A percentile compares a stretch with the other conserved stretches of the same genome.
Conservation (phyloP, 2,888 invertebrate species). For the Cheilosia urbana region DNA sequence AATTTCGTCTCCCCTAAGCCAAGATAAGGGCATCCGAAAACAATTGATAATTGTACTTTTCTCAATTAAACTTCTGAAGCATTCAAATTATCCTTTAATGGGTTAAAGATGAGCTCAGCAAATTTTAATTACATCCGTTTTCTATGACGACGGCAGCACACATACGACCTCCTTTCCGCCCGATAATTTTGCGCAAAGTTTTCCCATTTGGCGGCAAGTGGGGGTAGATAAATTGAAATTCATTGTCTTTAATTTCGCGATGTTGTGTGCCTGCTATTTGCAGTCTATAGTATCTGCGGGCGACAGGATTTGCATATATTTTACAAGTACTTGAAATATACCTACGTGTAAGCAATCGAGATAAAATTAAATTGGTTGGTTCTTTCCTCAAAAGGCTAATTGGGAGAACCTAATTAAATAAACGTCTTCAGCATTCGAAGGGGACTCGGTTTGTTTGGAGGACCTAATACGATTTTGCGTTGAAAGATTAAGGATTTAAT, state of each 20-base stretch:
- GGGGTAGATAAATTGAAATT: slow-evolving; percentile 37
- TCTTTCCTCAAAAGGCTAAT: slow-evolving; percentile 34
- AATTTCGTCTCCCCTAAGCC: slow-evolving; percentile 4
- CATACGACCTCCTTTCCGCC: slow-evolving; percentile 4
- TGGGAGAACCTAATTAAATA: slow-evolving; percentile 68
- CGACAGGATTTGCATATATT: slow-evolving; percentile 59
- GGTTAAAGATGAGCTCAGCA: slow-evolving; percentile 72
- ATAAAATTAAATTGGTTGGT: background rate
- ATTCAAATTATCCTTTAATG: slow-evolving; percentile 72
- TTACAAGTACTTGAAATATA: slow-evolving; percentile 57
- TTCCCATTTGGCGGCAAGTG: slow-evolving; percentile 21
- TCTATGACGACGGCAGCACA: slow-evolving; percentile 5
- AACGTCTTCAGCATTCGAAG: slow-evolving; percentile 56
- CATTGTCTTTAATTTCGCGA: slow-evolving; percentile 47
- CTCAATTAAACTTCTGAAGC: slow-evolving; percentile 70
- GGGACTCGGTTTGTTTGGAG: slow-evolving; percentile 18
- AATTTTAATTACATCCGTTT: slow-evolving; percentile 69
- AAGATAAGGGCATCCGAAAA: slow-evolving; percentile 52
- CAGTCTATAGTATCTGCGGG: background rate
- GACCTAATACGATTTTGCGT: slow-evolving; percentile 55
- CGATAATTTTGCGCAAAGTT: slow-evolving; percentile 13
- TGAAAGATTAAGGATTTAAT: slow-evolving; percentile 53
- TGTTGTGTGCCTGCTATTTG: slow-evolving; percentile 19
- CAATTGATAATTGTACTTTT: slow-evolving; percentile 70
- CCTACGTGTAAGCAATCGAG: too few species aligned